phyloP scores from a whole-genome alignment of 2,888 invertebrate species.

The Ceraclea dissimilis region DNA sequence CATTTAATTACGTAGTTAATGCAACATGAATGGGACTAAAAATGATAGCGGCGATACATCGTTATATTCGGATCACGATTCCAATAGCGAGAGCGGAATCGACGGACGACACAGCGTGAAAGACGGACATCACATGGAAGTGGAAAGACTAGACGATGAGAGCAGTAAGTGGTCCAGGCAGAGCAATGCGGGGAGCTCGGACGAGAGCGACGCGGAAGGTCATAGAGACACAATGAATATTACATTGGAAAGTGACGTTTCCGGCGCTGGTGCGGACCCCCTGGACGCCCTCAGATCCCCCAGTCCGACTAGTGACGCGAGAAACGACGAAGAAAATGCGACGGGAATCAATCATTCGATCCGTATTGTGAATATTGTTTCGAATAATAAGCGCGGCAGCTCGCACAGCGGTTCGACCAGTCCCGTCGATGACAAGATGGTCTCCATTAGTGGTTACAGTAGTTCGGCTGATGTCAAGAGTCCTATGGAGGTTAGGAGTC shows the following conservation, averaged over 20 bases:
- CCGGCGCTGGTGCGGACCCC: neutral
- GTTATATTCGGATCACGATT: slow-evolving; percentile 4
- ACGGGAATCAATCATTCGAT: neutral
- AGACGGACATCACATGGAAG: neutral
- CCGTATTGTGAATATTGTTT: neutral
- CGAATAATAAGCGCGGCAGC: neutral
- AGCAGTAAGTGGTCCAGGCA: slow-evolving; percentile 5
- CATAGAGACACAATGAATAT: slow-evolving; percentile 4
- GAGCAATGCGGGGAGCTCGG: slow-evolving; percentile 8
- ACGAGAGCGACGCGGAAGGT: neutral
- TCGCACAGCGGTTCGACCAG: neutral
- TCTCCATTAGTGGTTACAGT: neutral
- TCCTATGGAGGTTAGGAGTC: neutral
- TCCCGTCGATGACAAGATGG: neutral
- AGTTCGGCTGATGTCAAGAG: slow-evolving; percentile 1
- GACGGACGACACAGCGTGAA: neutral
- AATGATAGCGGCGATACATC: slow-evolving; percentile 1
- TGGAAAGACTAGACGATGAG: neutral
- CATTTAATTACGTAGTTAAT: neutral
- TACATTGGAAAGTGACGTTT: neutral
- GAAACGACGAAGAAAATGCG: neutral
- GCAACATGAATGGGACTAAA: slow-evolving; percentile 10
- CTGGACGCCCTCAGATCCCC: neutral
- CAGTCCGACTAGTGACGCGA: neutral
- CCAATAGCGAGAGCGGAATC: neutral